Base-by-base conservation (phyloP, 2,888 invertebrate genomes). In the Craniophora ligustri region DNA sequence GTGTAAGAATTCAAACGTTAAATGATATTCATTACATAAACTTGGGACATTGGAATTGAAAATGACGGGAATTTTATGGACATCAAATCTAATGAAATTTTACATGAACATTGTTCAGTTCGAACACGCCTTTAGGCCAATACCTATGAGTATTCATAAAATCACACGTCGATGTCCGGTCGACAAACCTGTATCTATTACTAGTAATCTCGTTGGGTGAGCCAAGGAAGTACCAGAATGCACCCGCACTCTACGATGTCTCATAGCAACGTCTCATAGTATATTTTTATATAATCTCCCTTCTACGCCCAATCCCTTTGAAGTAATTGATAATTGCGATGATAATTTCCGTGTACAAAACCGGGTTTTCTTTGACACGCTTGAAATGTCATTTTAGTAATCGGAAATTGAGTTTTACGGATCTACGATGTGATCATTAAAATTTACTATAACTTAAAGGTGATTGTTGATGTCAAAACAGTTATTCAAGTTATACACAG, bases 141-240 rank as follows among this genome's bases (percentile, higher is more conserved):
- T 32, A 8, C 18, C 36, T 16, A 15, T 13, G 7, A n/a, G n/a
- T 32, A 41, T 35, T 34, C 44, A 30, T 44, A 45, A 51, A 36
- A 40, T 48, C 40, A 47, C 34, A 54, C 56, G 45, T 49, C 59
- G 64, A 49, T 54, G 55, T 69, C 76, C 73, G 78, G 76, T 82
- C 76, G 76, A 76, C 57, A 82, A 85, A 87, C 86, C 81, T 76
- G 87, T 82, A 79, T 81, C 68, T 74, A 72, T 78, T 76, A 69
- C 77, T 71, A 71, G 77, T 79, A 78, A 80, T 82, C 78, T 77
- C 63, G 71, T 74, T 51, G 64, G 64, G 48, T 67, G 70, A 62
- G 71, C 77, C 62, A 61, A 79, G 81, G 78, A 82, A 85, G 77
- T 77, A 72, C 69, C 70, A 67, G 64, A 76, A 71, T 68, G 77